phyloP scores from a whole-genome alignment of 2,888 invertebrate genomes.

The Philonicus albiceps region DNA sequence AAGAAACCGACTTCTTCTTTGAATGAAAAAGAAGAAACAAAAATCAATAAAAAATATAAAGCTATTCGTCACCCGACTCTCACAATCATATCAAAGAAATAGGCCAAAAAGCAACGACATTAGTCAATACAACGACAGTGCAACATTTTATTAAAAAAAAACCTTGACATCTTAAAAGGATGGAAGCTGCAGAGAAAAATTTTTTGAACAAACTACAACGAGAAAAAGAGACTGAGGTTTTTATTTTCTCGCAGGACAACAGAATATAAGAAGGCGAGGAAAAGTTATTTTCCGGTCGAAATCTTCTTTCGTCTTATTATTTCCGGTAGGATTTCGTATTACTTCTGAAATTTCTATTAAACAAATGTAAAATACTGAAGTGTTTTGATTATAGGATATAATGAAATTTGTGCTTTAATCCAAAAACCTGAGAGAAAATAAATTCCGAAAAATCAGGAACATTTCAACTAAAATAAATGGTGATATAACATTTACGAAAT shows the following conservation, averaged over 20 bases:
- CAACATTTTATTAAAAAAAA: background rate
- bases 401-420: too few relatives aligned
- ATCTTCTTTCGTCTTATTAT: background rate
- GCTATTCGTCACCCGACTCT: background rate
- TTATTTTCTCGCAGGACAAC: background rate
- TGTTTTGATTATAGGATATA: too few relatives aligned
- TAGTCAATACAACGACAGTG: background rate
- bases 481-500: too few relatives aligned
- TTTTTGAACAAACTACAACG: background rate
- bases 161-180: background rate
- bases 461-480: too few relatives aligned
- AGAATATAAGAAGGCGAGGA: background rate
- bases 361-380: too few relatives aligned
- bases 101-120: background rate
- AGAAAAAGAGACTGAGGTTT: background rate
- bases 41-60: background rate
- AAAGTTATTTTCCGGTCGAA: background rate
- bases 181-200: background rate
- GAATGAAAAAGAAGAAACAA: background rate
- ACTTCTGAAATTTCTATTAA: too few relatives aligned
- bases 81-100: background rate
- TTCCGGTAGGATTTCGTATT: background rate
- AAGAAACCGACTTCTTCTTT: background rate
- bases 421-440: too few relatives aligned
- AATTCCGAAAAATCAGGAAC: too few relatives aligned